phyloP scores from a whole-genome alignment of 2,888 invertebrate genomes.

The Netelia fuscicornis region DNA sequence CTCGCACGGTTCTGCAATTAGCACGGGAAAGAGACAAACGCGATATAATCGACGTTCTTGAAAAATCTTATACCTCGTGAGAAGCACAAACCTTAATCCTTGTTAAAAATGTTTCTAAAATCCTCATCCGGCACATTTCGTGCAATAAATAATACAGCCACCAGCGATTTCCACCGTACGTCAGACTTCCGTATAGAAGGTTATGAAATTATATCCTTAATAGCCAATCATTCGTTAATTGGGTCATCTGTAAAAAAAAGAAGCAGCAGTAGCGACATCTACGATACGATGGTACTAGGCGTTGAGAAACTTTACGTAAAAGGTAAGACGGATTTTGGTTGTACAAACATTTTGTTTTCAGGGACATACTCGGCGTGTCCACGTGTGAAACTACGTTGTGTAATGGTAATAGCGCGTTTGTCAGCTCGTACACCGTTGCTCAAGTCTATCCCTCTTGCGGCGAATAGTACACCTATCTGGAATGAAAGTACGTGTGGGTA shows the following conservation, averaged over 20 bases:
- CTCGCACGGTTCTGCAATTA: conserved; percentile 91
- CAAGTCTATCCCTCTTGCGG: conserved; percentile 19
- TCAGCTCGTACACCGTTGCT: conserved; percentile 33
- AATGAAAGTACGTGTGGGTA: conserved; percentile 42
- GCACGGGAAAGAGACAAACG: conserved; percentile 87
- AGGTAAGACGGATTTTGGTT: conserved; percentile 18
- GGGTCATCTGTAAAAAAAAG: conserved; percentile 2
- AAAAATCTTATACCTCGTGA: conserved; percentile 23
- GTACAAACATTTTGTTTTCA: neutral
- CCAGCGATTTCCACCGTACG: neutral
- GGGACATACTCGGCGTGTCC: conserved; percentile 16
- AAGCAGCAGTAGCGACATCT: neutral
- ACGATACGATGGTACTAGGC: neutral
- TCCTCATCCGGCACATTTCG: conserved; percentile 25
- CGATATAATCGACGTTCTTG: conserved; percentile 82
- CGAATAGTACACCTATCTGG: neutral
- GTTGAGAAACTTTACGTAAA: neutral
- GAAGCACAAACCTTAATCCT: conserved; percentile 32
- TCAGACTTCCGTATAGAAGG: neutral
- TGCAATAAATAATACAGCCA: neutral
- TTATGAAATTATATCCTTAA: neutral
- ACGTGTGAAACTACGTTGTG: conserved; percentile 67
- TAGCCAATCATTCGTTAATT: neutral
- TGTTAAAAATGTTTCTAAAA: neutral
- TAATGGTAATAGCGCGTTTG: conserved; percentile 60